phyloP scores from a whole-genome alignment of 2,888 invertebrate genomes.

The Latrodectus hesperus region DNA sequence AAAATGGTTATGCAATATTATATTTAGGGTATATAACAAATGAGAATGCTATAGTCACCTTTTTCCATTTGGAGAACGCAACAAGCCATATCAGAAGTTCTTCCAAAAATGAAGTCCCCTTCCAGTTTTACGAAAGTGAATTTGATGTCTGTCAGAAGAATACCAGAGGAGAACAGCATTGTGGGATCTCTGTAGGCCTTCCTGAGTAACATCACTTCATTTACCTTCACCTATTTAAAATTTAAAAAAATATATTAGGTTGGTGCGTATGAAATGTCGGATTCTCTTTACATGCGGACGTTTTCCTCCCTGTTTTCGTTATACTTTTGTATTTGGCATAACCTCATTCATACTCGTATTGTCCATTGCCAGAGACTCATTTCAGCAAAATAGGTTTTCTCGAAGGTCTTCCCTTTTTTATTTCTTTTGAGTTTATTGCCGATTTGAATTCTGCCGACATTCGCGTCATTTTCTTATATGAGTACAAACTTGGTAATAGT shows the following conservation, averaged over 20 bases:
- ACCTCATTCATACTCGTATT: no score
- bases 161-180: conserved; percentile 51
- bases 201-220: conserved; percentile 28
- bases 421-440: no score
- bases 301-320: no score
- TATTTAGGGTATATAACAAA: not conserved
- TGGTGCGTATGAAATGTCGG: no score
- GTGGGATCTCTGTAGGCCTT: conserved; percentile 55
- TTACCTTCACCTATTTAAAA: conserved; percentile 23
- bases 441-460: no score
- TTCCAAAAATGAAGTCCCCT: conserved; percentile 18
- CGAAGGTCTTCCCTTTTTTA: no score
- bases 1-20: not conserved
- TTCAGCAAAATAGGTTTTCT: no score
- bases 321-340: no score
- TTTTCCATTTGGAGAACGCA: conserved; percentile 32
- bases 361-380: no score
- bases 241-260: not conserved
- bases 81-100: conserved; percentile 28
- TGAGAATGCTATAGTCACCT: conserved; percentile 17
- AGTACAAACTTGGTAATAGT: no score
- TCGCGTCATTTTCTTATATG: no score
- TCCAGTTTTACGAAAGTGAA: conserved; percentile 57
- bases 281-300: no score
- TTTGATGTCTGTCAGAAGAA: conserved; percentile 34